Evolutionary conservation across 2,888 invertebrate genomes (phyloP).

Genomic region (Eulithis prunata): DNA sequence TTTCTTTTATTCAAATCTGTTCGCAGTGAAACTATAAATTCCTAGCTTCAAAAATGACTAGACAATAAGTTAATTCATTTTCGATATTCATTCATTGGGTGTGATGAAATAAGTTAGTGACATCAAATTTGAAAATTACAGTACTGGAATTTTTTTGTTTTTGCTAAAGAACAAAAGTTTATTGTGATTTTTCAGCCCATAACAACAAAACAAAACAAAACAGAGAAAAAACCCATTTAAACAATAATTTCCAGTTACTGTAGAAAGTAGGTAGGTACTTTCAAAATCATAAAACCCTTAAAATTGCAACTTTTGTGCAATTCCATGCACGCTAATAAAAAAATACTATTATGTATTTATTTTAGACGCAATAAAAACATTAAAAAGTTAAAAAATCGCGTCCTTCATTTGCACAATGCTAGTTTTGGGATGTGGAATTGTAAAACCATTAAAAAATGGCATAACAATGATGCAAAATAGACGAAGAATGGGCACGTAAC

Average conservation of each 20-base stretch:
- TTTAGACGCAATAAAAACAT: conserved; percentile 45
- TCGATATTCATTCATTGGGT: conserved; percentile 23
- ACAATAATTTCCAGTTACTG: conserved; percentile 39
- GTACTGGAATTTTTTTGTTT: neutral
- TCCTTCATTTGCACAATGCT: conserved; percentile 52
- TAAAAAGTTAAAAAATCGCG: conserved; percentile 43
- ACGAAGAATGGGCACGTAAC: conserved; percentile 21
- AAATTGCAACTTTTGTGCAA: conserved; percentile 61
- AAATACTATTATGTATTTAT: conserved; percentile 31
- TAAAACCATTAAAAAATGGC: conserved; percentile 50
- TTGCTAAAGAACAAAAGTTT: no score
- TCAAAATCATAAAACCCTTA: conserved; percentile 61
- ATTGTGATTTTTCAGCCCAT: no score
- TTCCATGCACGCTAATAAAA: conserved; percentile 42
- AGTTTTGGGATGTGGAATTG: conserved; percentile 38
- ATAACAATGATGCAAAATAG: conserved; percentile 43
- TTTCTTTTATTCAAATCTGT: conserved; percentile 66
- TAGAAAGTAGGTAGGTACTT: conserved; percentile 61
- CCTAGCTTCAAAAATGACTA: conserved; percentile 51
- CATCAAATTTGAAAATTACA: neutral
- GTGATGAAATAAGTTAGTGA: conserved; percentile 3
- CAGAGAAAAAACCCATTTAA: conserved; percentile 9
- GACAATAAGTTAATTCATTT: conserved; percentile 53
- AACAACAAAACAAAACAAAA: no score
- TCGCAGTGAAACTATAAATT: conserved; percentile 57